Conservation (phyloP, 2,797 vertebrate species). For the Eutrigla gurnardus region DNA sequence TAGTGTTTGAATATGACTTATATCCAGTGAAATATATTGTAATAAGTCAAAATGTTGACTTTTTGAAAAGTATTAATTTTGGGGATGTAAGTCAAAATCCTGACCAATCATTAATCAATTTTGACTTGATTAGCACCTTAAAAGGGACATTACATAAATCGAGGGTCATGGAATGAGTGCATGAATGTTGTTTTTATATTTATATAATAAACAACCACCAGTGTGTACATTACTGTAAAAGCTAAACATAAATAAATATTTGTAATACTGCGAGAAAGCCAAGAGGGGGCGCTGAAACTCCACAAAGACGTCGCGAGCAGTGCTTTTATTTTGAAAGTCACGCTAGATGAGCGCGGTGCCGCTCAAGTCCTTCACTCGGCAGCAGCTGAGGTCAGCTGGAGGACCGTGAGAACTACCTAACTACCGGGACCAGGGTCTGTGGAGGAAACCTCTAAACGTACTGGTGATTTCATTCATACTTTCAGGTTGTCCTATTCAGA, state of each 20-base stretch:
- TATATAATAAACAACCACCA: neutral
- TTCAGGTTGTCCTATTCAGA: neutral
- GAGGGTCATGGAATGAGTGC: neutral
- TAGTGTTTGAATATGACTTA: too few relatives aligned
- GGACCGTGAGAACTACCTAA: neutral
- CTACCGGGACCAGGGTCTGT: neutral
- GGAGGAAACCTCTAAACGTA: neutral
- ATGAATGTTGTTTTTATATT: neutral
- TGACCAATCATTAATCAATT: neutral
- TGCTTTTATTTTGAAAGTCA: slow-evolving; percentile 71
- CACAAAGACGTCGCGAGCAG: accelerated
- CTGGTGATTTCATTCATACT: neutral
- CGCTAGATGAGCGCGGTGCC: neutral
- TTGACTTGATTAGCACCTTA: neutral
- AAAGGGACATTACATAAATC: neutral
- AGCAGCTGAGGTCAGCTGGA: slow-evolving; percentile 60
- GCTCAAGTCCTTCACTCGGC: slow-evolving; percentile 63
- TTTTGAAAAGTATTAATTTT: too few relatives aligned
- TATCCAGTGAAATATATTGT: too few relatives aligned
- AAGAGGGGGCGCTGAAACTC: slow-evolving; percentile 3
- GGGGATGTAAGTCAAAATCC: neutral
- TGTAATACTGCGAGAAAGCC: neutral
- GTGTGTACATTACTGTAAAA: neutral
- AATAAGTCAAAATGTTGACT: too few relatives aligned
- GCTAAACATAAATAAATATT: too few relatives aligned